Base-by-base conservation (phyloP, 2,797 vertebrate genomes). In the Acanthurus tractus region DNA sequence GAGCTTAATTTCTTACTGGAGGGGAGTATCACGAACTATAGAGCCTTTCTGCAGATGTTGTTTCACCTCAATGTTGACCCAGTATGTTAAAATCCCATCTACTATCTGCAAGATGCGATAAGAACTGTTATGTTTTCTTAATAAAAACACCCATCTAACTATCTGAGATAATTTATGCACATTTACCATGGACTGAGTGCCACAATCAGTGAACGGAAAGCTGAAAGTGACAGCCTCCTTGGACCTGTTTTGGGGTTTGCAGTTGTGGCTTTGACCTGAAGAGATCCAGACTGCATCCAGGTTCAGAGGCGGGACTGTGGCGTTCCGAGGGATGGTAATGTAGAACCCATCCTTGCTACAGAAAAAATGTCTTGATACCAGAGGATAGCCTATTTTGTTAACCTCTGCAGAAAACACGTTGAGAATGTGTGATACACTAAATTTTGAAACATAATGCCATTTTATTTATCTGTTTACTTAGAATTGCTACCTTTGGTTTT, bases 171-270 rank as follows among this genome's bases (percentile, higher is more conserved):
- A 56, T 18, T 12, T 1, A 20, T 53, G 38, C 82, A 92, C 86
- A 29, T 53, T 44, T 84, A 92, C 88, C 88, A 42, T 55, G 3
- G 70, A 79, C n/a, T 58, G 75, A 38, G 88, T 63, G 17, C 88
- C 88, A 64, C 90, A 93, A 1, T 85, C 81, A 20, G 50, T 84
- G 63, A 88, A 90, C 1, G 87, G 71, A 78, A 93, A 92, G 48
- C 22, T 88, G 67, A 91, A 92, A 3, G 66, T 78, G 22, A 89
- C 54, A 2, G 66, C 25, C 0, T 90, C 73, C 4, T 11, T 13
- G 25, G 73, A 85, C 49, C 11, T 86, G 45, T 34, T 86, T 23
- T 40, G 15, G 15, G 86, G 82, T 57, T 79, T 68, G 65, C 89
- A 92, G 23, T 36, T 72, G 13, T 64, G 46, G 20, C 62, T 80